Evolutionary conservation across 1,140 invertebrate genomes (phyloP), one percentile per base, ranked within the genome.

Genomic region (Anoplophora glabripennis): DNA sequence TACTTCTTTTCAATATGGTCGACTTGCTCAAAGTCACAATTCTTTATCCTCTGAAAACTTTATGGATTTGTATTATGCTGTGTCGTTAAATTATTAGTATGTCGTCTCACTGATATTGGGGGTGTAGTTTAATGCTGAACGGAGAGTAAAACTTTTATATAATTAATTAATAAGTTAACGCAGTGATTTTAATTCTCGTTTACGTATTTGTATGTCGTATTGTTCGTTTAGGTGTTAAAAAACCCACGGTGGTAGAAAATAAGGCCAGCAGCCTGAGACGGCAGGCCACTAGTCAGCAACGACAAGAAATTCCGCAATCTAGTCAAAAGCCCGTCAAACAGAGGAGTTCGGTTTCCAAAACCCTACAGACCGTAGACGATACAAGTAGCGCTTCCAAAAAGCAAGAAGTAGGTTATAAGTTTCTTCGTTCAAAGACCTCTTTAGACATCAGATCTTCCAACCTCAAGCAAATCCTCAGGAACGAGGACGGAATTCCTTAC

Each of bases 401-500:
- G 42, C 38, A 47, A n/a, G 38, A 48, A 15, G 53, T 38, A 10
- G 58, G 59, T 17, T 67, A 67, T 49, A 66, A 64, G 46, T 71
- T 73, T 59, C 70, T 78, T 57, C 76, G 79, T 28, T 79, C 79
- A n/a, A 79, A 81, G 59, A 81, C 80, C 0, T 70, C 79, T 0
- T 74, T 80, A 14, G 81, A 83, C 38, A 74, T 79, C 38, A 72
- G 76, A 1, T 60, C 73, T 10, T 69, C 75, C 12, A 73, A 63
- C 35, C 62, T 37, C 45, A 69, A 68, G 57, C 63, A 53, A 28
- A 78, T 76, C 71, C 70, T 71, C 61, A 69, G 77, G 44, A 80
- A 79, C 18, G 70, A 72, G 1, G 73, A 78, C 48, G 83, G 81
- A 69, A 57, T 93, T 40, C 89, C 90, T 0, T 77, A 84, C 42